Base-by-base conservation (phyloP, 2,888 invertebrate genomes). In the Chrysopilus asiliformis region DNA sequence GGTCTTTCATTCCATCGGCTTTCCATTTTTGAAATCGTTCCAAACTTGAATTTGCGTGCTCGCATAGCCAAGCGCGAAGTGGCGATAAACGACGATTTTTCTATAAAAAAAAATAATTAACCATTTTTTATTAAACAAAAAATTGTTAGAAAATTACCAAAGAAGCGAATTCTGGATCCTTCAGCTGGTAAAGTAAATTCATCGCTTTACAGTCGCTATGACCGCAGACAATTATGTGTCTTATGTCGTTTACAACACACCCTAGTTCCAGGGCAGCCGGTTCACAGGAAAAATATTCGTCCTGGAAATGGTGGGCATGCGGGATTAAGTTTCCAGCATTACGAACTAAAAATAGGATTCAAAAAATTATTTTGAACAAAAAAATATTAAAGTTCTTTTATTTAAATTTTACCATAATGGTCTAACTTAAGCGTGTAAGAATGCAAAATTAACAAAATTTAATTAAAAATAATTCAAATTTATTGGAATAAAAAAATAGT, bases 151-250 rank as follows among this genome's bases (percentile, higher is more conserved):
- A 49, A 51, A 57, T 66, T 52, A 74, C 75, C 58, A 71, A 66
- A 1, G 76, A 76, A 3, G 85, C 73, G 59, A 80, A 79, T 55
- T 84, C 76, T 46, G 76, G 76, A 63, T 83, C 80, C 52, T 78
- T 76, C 37, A 94, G 63, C 51, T 79, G 74, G 57, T 89, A 85
- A 3, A 95, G 67, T 38, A 91, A 70, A 68, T 93, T 91, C 80
- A 95, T 94, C 3, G 95, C 95, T 72, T 94, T 95, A 60, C 97
- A 97, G 58, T 97, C 95, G 43, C 94, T 93, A 58, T 97, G 95
- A 1, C 97, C 97, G 56, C 94, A 94, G 3, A 97, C 90, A 44
- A 95, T 85, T 26, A 95, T 78, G 55, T 95, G 90, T 41, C 81
- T 70, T 45, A 95, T 87, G 49, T 87, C 77, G 56, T 93, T 91